phyloP scores from a whole-genome alignment of 1,140 invertebrate species.

The Meloidogyne chitwoodi region DNA sequence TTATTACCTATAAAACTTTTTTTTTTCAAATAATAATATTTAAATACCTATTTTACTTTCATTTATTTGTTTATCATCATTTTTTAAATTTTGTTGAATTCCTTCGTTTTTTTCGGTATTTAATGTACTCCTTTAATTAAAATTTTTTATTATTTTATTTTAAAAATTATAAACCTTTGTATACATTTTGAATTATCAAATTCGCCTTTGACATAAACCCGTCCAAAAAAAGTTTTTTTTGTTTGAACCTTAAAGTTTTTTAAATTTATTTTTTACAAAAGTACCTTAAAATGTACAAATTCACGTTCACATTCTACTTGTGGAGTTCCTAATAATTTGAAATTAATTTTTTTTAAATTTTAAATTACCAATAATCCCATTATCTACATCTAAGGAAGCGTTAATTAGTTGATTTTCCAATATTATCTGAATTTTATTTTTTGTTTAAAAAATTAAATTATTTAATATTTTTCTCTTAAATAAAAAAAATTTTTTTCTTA shows the following conservation, averaged over 20 bases:
- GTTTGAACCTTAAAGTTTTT: background rate
- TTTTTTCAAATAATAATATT: too few relatives aligned
- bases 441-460: background rate
- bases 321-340: background rate
- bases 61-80: background rate
- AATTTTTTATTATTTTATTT: background rate
- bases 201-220: constrained; percentile 30
- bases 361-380: constrained; percentile 9
- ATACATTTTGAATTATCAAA: constrained; percentile 26
- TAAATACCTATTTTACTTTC: background rate
- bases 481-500: too few relatives aligned
- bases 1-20: background rate
- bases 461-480: background rate
- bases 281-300: constrained; percentile 10
- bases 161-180: background rate
- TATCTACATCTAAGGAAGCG: background rate
- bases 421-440: background rate
- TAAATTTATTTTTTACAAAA: background rate
- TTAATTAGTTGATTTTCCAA: background rate
- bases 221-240: constrained; percentile 9
- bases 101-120: background rate
- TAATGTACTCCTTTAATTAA: background rate
- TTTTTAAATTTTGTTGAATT: background rate
- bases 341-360: background rate
- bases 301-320: constrained; percentile 3